Conservation (phyloP, 2,797 vertebrate genomes). For the Characodon lateralis region DNA sequence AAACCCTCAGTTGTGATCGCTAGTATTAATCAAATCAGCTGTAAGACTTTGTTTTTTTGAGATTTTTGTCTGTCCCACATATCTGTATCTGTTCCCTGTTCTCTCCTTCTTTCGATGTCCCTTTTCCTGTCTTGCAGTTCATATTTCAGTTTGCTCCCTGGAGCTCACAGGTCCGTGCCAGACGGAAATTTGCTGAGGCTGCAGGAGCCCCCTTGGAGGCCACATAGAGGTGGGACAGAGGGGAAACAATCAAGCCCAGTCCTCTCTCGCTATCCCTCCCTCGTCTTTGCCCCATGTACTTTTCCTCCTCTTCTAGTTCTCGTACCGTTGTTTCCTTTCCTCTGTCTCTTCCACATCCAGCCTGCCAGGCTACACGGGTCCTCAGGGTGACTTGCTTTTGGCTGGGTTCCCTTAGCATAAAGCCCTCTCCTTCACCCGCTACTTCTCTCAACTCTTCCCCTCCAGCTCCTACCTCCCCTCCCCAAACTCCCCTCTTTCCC, state of each 20-base stretch:
- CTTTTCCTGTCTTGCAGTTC: slow-evolving; percentile 83
- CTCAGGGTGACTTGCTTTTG: slow-evolving; percentile 87
- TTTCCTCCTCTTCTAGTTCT: slow-evolving; percentile 66
- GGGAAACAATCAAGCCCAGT: slow-evolving; percentile 90
- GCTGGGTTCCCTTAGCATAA: slow-evolving; percentile 76
- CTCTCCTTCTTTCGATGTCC: slow-evolving; percentile 48
- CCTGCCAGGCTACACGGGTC: slow-evolving; percentile 91
- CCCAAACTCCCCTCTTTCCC: slow-evolving; percentile 65
- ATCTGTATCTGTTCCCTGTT: slow-evolving; percentile 34
- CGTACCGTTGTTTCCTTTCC: slow-evolving; percentile 71
- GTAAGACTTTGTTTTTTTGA: neutral
- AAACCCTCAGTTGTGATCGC: neutral
- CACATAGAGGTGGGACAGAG: slow-evolving; percentile 92
- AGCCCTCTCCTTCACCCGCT: slow-evolving; percentile 55
- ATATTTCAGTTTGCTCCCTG: slow-evolving; percentile 96
- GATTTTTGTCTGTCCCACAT: slow-evolving; percentile 63
- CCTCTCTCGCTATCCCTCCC: slow-evolving; percentile 73
- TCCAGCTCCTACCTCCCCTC: slow-evolving; percentile 50
- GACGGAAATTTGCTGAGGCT: slow-evolving; percentile 92
- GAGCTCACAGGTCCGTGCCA: slow-evolving; percentile 93
- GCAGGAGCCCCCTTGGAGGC: slow-evolving; percentile 90
- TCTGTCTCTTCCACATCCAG: slow-evolving; percentile 80
- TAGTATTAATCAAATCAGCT: too few relatives aligned
- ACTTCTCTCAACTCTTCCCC: slow-evolving; percentile 61
- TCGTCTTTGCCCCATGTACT: slow-evolving; percentile 53